Percentiles rank a stretch among this genome's conserved stretches.
These are phyloP conservation scores for Standfussiana lucernea DNA, from an alignment of 2,888 invertebrate species.

Conservation along the genomic window DNA sequence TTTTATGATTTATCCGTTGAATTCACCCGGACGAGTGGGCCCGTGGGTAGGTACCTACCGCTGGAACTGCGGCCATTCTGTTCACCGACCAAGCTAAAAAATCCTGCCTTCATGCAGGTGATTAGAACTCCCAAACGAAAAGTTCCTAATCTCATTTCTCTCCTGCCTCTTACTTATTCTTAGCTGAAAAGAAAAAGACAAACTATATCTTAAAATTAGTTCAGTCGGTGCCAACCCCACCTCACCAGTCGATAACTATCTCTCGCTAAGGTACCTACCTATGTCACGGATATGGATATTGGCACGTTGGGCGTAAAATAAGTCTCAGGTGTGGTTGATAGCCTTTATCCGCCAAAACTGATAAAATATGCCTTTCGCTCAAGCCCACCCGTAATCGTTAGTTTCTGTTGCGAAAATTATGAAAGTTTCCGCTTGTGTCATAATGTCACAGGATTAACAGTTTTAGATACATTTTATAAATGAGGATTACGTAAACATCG, in stretches of 20 bases:
- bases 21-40: constrained; percentile 68
- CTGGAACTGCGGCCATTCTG: neutral
- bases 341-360: constrained; percentile 89
- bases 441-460: constrained; percentile 38
- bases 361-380: constrained; percentile 85
- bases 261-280: constrained; percentile 52
- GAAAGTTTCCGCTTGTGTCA: constrained; percentile 67
- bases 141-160: neutral
- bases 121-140: neutral
- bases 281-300: constrained; percentile 81
- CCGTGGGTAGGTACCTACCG: constrained; percentile 36
- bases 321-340: constrained; percentile 89
- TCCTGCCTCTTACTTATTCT: neutral
- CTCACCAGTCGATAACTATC: constrained; percentile 32
- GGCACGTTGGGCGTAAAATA: constrained; percentile 88
- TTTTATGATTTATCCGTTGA: constrained; percentile 81
- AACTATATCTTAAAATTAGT: constrained; percentile 8
- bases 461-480: constrained; percentile 34
- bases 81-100: neutral
- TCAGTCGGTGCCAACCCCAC: constrained; percentile 6
- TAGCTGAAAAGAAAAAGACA: neutral
- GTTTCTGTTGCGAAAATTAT: constrained; percentile 77
- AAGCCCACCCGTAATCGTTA: constrained; percentile 78
- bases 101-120: neutral
- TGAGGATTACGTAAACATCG: constrained; percentile 3